Percentiles rank a stretch among this genome's conserved stretches.
Conservation (phyloP, 2,888 invertebrate genomes). For the Sphecodes monilicornis region DNA sequence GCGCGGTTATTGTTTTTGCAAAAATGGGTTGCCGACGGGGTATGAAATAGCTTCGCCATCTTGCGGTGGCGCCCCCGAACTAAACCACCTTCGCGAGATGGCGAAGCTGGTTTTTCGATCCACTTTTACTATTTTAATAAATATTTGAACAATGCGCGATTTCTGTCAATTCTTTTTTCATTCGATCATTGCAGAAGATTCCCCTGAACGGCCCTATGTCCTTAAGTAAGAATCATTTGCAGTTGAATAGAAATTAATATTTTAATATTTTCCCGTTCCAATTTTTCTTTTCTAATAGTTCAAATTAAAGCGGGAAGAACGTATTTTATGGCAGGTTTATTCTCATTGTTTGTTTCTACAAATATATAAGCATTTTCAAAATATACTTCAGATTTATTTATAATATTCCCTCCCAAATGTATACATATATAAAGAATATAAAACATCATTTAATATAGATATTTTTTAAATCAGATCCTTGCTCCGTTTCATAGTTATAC, state of each 20-base stretch:
- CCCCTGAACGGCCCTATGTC: no score
- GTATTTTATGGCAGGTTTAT: neutral
- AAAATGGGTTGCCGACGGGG: no score
- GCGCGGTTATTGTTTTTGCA: no score
- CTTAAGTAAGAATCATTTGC: neutral
- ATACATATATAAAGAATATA: neutral
- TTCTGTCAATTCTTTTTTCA: no score
- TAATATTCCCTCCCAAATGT: neutral
- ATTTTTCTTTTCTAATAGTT: neutral
- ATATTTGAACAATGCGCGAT: no score
- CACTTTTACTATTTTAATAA: no score
- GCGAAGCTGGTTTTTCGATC: no score
- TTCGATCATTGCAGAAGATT: no score
- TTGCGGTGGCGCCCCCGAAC: no score
- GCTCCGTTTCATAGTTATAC: neutral
- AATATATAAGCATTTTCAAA: neutral
- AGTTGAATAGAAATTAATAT: neutral
- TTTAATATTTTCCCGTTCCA: neutral
- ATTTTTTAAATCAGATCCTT: neutral
- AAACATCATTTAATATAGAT: neutral
- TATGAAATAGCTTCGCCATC: no score
- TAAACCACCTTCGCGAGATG: no score
- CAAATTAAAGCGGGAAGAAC: no score
- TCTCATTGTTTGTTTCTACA: neutral
- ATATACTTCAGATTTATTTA: neutral